Percentiles rank a stretch among this genome's conserved stretches.
Conservation (phyloP, 2,797 vertebrate genomes). For the Aulostomus chinensis region DNA sequence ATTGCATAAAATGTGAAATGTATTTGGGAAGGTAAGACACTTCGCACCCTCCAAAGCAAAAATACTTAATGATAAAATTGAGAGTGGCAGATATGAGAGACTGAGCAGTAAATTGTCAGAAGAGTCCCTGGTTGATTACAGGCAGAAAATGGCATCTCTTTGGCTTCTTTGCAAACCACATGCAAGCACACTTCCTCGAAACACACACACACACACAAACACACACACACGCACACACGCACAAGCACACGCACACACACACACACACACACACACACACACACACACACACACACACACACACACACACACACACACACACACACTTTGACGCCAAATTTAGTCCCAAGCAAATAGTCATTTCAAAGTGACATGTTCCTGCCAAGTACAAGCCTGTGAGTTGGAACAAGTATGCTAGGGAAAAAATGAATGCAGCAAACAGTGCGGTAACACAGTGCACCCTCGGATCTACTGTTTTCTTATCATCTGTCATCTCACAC, state of each 20-base stretch:
- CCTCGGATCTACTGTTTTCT: slow-evolving; percentile 17
- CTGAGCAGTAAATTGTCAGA: slow-evolving; percentile 56
- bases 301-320: slow-evolving; percentile 5
- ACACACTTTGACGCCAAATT: slow-evolving; percentile 53
- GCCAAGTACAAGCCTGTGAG: slow-evolving; percentile 50
- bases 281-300: slow-evolving; percentile 11
- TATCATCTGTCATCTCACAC: slow-evolving; percentile 25
- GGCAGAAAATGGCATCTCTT: slow-evolving; percentile 68
- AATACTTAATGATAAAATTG: slow-evolving; percentile 65
- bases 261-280: slow-evolving; percentile 6
- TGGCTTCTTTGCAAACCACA: slow-evolving; percentile 63
- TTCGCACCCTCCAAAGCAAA: slow-evolving; percentile 45
- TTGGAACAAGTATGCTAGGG: slow-evolving; percentile 24
- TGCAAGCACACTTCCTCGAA: slow-evolving; percentile 32
- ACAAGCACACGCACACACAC: too few relatives aligned
- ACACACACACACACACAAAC: slow-evolving; percentile 8
- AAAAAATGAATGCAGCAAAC: slow-evolving; percentile 22
- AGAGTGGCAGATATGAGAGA: slow-evolving; percentile 58
- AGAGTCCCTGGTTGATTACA: slow-evolving; percentile 61
- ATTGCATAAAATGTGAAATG: slow-evolving; percentile 61
- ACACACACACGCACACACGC: slow-evolving; percentile 7
- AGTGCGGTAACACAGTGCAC: slow-evolving; percentile 1
- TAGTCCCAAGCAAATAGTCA: slow-evolving; percentile 53
- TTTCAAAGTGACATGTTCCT: slow-evolving; percentile 55
- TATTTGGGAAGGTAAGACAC: slow-evolving; percentile 62